Base-by-base conservation (phyloP, 1,140 invertebrate genomes). In the Harlomillsia oculata region DNA sequence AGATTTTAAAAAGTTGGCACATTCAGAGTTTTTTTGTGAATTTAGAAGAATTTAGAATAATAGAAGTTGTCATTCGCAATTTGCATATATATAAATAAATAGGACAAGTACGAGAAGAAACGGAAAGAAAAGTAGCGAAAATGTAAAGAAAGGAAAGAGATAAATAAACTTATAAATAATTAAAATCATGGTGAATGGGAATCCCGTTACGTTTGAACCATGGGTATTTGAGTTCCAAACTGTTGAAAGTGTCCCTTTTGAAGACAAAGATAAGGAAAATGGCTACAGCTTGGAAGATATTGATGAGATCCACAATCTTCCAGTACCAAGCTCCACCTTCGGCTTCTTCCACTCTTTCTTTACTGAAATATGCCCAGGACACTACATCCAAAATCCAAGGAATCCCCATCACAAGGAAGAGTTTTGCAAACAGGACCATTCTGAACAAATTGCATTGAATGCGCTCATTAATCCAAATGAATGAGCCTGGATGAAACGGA, bases 261-360 rank as follows among this genome's bases (percentile, higher is more conserved):
- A 85, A 88, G 23, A 87, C 85, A 43, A 90, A 85, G 30, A 90
- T 87, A 59, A 86, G 78, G 70, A 92, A 92, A 50, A 92, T 89
- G 67, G 89, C 81, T 16, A 90, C 80, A 32, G 87, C 87, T 70
- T 90, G 87, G 25, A 89, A 75, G 51, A 84, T 82, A 71, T 90
- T 90, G 67, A 90, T 77, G 58, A 89, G 66, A 48, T 74, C 74
- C 1, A 67, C 66, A 8, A 69, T 18, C 16, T 70, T 67, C 67
- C 70, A 72, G 44, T 67, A 66, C 46, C 63, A 66, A 11, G 40
- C n/a, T 40, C 13, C 16, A n/a, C n/a, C 21, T 28, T 11, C 5
- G 9, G 26, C 13, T 8, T 62, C 57, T 1, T 62, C 53, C n/a
- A n/a, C n/a, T n/a, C n/a, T n/a, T n/a, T n/a, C n/a, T n/a, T n/a